These are phyloP conservation scores for Corythornis cristatus DNA, from an alignment of 2,113 vertebrate species.

Conservation along the genomic window DNA sequence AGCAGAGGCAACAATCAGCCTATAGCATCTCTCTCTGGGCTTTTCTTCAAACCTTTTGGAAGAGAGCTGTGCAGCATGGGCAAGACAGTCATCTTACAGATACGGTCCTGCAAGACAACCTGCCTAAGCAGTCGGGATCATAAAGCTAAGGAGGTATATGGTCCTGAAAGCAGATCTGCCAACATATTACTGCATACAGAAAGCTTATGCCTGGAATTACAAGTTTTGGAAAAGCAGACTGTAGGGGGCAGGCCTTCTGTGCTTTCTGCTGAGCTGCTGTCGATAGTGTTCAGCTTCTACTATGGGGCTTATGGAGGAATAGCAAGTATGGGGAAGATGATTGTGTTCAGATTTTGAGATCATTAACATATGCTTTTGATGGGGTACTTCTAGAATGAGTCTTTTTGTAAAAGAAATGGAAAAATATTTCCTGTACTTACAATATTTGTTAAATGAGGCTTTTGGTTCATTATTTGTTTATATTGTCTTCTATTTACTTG, in stretches of 20 bases:
- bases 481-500: not conserved
- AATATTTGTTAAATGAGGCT: not conserved
- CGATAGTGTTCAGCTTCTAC: not conserved
- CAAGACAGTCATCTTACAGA: not conserved
- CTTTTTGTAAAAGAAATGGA: not conserved
- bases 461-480: not conserved
- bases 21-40: not conserved
- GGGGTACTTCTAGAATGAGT: not conserved
- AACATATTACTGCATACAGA: not conserved
- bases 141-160: not conserved
- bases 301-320: not conserved
- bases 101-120: not conserved
- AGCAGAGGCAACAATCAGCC: not conserved
- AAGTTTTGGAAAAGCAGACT: not conserved
- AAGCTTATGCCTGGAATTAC: not conserved
- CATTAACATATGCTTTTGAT: not conserved
- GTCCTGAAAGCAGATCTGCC: not conserved
- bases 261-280: not conserved
- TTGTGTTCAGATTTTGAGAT: not conserved
- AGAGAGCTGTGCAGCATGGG: not conserved
- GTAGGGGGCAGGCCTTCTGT: not conserved
- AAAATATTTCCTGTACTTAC: not conserved
- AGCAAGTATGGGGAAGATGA: not conserved
- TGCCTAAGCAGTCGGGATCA: not conserved
- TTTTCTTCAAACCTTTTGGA: not conserved